Evolutionary conservation across 1,140 invertebrate genomes (phyloP), one percentile per base, ranked within the genome.

Genomic region (Pantala flavescens): DNA sequence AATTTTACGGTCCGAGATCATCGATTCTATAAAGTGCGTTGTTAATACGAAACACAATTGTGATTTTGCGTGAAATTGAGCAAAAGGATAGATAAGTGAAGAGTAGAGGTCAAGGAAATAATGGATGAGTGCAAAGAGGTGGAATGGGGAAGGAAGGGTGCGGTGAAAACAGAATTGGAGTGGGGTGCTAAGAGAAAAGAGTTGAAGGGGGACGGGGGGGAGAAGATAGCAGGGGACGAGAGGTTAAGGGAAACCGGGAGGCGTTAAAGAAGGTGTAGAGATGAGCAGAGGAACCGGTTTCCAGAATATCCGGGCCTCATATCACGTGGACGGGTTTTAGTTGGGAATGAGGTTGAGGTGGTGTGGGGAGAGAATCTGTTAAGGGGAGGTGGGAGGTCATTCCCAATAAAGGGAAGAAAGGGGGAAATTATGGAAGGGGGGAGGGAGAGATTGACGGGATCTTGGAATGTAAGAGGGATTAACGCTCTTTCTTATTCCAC

Each of bases 221-320:
- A 21, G 49, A 63, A 63, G n/a, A 21, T 16, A 63, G n/a, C 12
- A 1, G 28, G 9, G 28, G 28, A 36, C 28, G 28, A 63, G 49
- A 21, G 49, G 49, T 63, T 63, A 63, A 63, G 49, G 28, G n/a
- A 63, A 63, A 63, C 49, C 49, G 49, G 49, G 49, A 63, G 49
- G 49, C 49, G 49, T 63, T 63, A 63, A 63, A 63, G 49, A 63
- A 63, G 49, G 49, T 21, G 49, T 63, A 63, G 49, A 63, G 49
- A 63, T 63, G 49, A 14, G 49, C n/a, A 63, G 49, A 14, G 49
- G 49, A 63, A 63, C 49, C 49, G 49, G 49, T 63, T 63, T 63
- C 49, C 49, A 63, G 49, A 63, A 63, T 63, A 63, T 63, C 49
- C 49, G 49, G 49, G n/a, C 49, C 49, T 63, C 49, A 63, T 63